Base-by-base conservation (phyloP, 2,113 vertebrate genomes). In the Sakesphorus luctuosus region DNA sequence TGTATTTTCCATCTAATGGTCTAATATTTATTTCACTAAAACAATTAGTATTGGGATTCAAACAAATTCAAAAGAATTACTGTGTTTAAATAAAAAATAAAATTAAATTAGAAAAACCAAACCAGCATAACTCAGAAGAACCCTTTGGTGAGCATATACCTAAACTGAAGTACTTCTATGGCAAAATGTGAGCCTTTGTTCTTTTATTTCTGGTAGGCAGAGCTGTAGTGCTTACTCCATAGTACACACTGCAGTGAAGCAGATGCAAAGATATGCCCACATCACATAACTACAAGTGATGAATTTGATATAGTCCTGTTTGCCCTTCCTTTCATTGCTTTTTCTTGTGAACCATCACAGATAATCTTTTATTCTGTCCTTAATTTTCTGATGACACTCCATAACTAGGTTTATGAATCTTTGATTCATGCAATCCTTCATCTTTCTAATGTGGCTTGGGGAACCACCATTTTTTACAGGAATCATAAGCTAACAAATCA, bases 381-480 rank as follows among this genome's bases (percentile, higher is more conserved):
- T 96, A 96, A 97, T 97, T 97, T 96, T 93, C 95, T 94, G 94
- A 94, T 96, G 95, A 96, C 92, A 95, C 63, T 93, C 76, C 35
- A 91, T 96, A 96, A 95, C 91, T 96, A 96, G 92, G 85, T 93
- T 97, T 96, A 95, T 96, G 90, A 97, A 97, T 97, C 93, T 96
- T 97, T 97, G 79, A 96, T 97, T 93, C 82, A 36, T 44, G 43
- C 52, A 94, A 94, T 97, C 69, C n/a, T 95, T 97, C 94, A 96
- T 91, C 74, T 85, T 94, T 84, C 67, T 94, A 89, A 89, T 53
- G 46, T 91, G 81, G 77, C 40, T 94, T 43, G 63, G 84, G 71
- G 18, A 95, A n/a, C 44, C 35, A 66, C 81, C 50, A 87, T 85
- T 95, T 92, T 90, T 95, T 87, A 93, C 36, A 83, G 62, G 53